Evolutionary conservation across 2,113 vertebrate genomes (phyloP), one percentile per base, ranked within the genome.

Genomic region (Chascanopsetta lugubris): DNA sequence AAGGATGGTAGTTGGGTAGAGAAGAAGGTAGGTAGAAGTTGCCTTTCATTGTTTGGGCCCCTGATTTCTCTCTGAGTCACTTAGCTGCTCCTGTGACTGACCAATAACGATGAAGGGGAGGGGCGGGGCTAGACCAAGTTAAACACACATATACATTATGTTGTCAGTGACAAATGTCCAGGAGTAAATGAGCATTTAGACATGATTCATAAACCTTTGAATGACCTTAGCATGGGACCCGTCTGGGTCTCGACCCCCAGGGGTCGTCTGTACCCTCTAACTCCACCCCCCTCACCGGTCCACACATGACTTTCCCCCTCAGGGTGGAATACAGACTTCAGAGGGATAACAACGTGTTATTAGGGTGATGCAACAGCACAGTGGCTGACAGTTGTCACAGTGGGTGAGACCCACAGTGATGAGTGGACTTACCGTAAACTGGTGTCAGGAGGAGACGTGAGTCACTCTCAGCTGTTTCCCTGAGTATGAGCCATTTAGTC

Each of bases 341-440:
- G 38, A 42, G 38, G 30, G 63, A 77, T 66, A 79, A 3, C 60
- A 70, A 50, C 72, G 60, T 87, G 82, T 85, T 69, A 83, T 86
- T 80, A 82, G 46, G 63, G 43, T 36, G 49, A 75, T 70, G 53
- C 72, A 69, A 61, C 68, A 79, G 50, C 12, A 46, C 69, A 65
- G 53, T 63, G 63, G 62, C 77, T 83, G 81, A 78, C 82, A 78
- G 73, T 85, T 78, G 82, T 82, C 79, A 75, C 58, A 64, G 63
- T 46, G 43, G 77, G 58, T 68, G 79, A 84, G 76, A 80, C 63
- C 18, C 26, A 25, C 51, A 22, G 2, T 61, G 68, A 67, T 77
- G 74, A 85, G 70, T 26, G 21, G 47, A 62, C 15, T 75, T n/a
- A n/a, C n/a, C n/a, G n/a, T n/a, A 54, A 83, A 70, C 67, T 17